These are phyloP conservation scores for Poecile montanus DNA, from an alignment of 2,797 vertebrate species.

Conservation along the genomic window DNA sequence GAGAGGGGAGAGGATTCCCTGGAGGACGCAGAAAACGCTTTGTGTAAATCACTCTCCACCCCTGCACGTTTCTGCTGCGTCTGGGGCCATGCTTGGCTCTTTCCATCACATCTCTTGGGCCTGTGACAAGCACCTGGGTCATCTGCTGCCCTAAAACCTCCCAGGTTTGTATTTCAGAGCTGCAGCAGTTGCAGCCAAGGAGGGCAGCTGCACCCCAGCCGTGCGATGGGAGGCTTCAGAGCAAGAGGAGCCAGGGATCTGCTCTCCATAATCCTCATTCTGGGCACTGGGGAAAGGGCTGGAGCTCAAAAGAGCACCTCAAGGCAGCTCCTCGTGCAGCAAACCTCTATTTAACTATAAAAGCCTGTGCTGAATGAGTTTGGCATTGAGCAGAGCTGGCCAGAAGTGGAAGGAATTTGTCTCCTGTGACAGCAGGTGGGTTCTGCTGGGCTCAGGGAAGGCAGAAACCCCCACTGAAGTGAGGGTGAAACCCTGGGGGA, in stretches of 20 bases:
- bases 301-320: neutral
- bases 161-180: neutral
- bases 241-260: neutral
- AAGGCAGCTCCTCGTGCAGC: neutral
- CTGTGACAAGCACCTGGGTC: neutral
- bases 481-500: neutral
- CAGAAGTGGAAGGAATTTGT: neutral
- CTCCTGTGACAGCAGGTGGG: neutral
- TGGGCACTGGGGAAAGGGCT: neutral
- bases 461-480: neutral
- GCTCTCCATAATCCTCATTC: rapidly evolving
- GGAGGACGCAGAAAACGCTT: neutral
- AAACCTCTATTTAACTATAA: neutral
- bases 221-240: neutral
- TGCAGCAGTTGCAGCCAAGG: neutral
- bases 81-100: neutral
- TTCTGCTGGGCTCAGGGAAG: neutral
- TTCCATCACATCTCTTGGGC: neutral
- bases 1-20: neutral
- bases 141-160: neutral
- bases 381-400: neutral
- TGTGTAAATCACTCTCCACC: neutral
- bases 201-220: neutral
- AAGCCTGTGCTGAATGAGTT: neutral
- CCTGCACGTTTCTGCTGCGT: rapidly evolving